Evolutionary conservation across 1,140 invertebrate species (phyloP).

Genomic region (Pollicipes pollicipes): DNA sequence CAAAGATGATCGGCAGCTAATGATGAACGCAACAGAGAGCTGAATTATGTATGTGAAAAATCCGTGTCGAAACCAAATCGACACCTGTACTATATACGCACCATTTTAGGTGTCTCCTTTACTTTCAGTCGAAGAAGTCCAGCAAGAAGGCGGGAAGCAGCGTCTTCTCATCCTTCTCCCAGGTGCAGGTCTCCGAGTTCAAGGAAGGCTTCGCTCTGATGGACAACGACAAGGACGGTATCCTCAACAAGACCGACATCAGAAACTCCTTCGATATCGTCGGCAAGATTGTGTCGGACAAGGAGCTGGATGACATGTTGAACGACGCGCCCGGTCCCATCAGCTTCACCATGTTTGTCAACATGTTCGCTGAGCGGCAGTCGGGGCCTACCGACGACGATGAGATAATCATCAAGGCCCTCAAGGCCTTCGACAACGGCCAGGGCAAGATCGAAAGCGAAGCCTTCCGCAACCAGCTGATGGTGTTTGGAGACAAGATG

Average conservation of each 20-base stretch:
- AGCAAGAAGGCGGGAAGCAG: constrained; percentile 39
- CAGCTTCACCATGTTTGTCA: constrained; percentile 87
- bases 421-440: constrained; percentile 86
- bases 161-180: constrained; percentile 88
- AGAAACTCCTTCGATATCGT: constrained; percentile 87
- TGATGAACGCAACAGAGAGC: no score
- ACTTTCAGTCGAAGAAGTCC: constrained; percentile 7
- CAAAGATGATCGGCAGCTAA: no score
- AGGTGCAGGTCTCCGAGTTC: constrained; percentile 86
- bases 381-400: constrained; percentile 34
- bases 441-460: constrained; percentile 42
- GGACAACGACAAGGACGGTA: constrained; percentile 95
- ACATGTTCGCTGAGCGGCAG: constrained; percentile 56
- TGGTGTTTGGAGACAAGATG: constrained; percentile 95
- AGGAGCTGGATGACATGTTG: constrained; percentile 80
- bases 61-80: no score
- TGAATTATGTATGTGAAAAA: no score
- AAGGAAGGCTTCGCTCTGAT: constrained; percentile 96
- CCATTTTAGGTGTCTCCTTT: neutral
- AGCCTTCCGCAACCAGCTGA: constrained; percentile 78
- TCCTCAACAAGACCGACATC: constrained; percentile 89
- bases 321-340: constrained; percentile 75
- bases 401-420: constrained; percentile 54
- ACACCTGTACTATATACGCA: no score
- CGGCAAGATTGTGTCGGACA: constrained; percentile 69